phyloP scores from a whole-genome alignment of 2,113 vertebrate species.

The Hiodon alosoides region DNA sequence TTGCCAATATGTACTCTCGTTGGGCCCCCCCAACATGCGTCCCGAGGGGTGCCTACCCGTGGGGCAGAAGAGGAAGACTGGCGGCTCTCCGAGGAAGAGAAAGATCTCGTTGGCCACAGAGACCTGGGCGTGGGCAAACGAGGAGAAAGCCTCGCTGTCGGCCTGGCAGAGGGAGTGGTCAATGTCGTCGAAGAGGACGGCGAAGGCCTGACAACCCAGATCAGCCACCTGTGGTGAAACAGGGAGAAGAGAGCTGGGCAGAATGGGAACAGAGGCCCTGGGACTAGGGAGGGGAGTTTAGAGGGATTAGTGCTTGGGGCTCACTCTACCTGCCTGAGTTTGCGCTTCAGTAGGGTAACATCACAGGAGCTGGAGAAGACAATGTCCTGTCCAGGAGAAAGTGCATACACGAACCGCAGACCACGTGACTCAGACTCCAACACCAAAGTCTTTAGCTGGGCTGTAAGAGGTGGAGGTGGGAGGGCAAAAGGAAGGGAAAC shows the following conservation, averaged over 20 bases:
- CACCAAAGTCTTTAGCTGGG: constrained; percentile 62
- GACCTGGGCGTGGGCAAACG: constrained; percentile 78
- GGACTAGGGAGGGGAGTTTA: not conserved
- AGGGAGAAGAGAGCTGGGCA: not conserved
- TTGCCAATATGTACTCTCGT: not conserved
- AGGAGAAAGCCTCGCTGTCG: constrained; percentile 73
- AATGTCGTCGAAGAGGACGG: constrained; percentile 79
- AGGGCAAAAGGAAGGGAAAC: constrained; percentile 19
- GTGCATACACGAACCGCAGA: constrained; percentile 70
- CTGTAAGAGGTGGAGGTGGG: constrained; percentile 43
- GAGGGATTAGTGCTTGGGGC: not conserved
- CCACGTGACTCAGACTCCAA: constrained; percentile 57
- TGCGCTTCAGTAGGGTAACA: constrained; percentile 73
- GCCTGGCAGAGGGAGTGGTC: constrained; percentile 79
- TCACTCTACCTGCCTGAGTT: constrained; percentile 73
- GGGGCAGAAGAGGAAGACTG: constrained; percentile 79
- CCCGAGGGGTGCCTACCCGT: constrained; percentile 60
- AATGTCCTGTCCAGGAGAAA: constrained; percentile 81
- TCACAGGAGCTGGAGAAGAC: constrained; percentile 77
- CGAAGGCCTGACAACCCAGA: constrained; percentile 73
- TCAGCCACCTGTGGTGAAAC: constrained; percentile 64
- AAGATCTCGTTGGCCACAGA: constrained; percentile 75
- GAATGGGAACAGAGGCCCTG: not conserved
- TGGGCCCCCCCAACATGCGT: not conserved
- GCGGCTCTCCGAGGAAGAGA: constrained; percentile 68